Evolutionary conservation across 2,888 invertebrate species (phyloP).

Genomic region (Pteria penguin): DNA sequence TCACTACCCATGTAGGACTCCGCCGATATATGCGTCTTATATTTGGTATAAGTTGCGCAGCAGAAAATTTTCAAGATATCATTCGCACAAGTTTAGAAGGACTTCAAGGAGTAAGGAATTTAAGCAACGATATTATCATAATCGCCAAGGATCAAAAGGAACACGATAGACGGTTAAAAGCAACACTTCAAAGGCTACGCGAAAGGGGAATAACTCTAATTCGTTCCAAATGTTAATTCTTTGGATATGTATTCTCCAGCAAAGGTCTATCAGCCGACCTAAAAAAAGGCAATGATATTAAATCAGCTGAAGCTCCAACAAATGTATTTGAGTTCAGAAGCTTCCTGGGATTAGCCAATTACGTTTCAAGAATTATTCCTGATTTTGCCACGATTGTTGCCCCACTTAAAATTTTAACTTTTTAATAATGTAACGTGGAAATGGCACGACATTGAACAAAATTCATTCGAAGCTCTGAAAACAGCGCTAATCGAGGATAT

Average conservation of each 20-base stretch:
- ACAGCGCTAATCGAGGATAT: neutral
- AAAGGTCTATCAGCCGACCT: constrained; percentile 36
- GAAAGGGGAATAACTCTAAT: no score
- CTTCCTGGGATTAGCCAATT: constrained; percentile 21
- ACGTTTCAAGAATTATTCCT: constrained; percentile 5
- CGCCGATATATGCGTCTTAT: constrained; percentile 13
- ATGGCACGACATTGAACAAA: neutral
- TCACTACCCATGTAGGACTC: constrained; percentile 21
- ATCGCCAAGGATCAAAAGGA: no score
- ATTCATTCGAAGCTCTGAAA: constrained; percentile 1
- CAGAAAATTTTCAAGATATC: constrained; percentile 22
- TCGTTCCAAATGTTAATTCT: no score
- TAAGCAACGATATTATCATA: no score
- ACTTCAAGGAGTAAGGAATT: constrained; percentile 13
- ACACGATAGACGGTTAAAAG: no score
- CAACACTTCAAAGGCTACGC: no score
- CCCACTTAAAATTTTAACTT: neutral
- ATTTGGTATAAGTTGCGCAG: constrained; percentile 26
- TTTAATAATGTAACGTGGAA: neutral
- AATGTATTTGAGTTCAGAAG: constrained; percentile 12
- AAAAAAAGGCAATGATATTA: constrained; percentile 19
- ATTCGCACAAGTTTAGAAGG: constrained; percentile 20
- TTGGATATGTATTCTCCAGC: constrained; percentile 28
- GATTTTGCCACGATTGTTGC: constrained; percentile 5
- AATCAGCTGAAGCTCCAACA: neutral